Evolutionary conservation across 2,888 invertebrate species (phyloP), one percentile per base, ranked within the genome.

Genomic region (Acanthopleura granulata): DNA sequence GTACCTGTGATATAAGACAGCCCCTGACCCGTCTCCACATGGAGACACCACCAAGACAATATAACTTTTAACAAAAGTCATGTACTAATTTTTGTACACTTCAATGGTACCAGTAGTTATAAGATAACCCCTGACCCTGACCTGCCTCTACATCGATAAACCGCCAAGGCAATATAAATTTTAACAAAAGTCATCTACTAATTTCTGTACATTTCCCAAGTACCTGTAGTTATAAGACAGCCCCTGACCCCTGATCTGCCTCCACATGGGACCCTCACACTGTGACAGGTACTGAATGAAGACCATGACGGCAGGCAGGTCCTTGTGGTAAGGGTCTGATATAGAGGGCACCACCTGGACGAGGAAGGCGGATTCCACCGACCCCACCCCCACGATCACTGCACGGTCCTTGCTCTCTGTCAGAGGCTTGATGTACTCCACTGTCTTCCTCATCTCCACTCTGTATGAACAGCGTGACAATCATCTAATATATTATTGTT

Each of bases 261-360:
- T 93, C 95, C 96, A 97, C 94, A 97, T 94, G 40, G 96, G 96
- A 73, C 97, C 96, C 94, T 97, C 96, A 0, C 94, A 92, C 91
- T 96, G 96, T 12, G 94, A 94, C 83, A 97, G 93, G 91, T 97
- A 97, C 91, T 96, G 95, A 80, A 96, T 92, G 80, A 95, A 95
- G 49, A 97, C 94, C 83, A 94, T 91, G 49, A 97, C 91, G 72
- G 95, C 93, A 15, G 96, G 94, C 57, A 94, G 90, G 86, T 95
- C 94, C 0, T 93, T 90, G 88, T 93, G 90, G 72, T 91, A 90
- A 88, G 93, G 93, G 29, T 94, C 93, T 1, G 90, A 92, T 75
- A 95, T 93, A 73, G 94, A 93, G 27, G 93, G 93, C 25, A 93
- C 92, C 30, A 93, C 91, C 89, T 95, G 95, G 77, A 92, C 92